These are phyloP conservation scores for Eulemur macaco DNA, from an alignment of 2,113 vertebrate genomes.

Conservation along the genomic window DNA sequence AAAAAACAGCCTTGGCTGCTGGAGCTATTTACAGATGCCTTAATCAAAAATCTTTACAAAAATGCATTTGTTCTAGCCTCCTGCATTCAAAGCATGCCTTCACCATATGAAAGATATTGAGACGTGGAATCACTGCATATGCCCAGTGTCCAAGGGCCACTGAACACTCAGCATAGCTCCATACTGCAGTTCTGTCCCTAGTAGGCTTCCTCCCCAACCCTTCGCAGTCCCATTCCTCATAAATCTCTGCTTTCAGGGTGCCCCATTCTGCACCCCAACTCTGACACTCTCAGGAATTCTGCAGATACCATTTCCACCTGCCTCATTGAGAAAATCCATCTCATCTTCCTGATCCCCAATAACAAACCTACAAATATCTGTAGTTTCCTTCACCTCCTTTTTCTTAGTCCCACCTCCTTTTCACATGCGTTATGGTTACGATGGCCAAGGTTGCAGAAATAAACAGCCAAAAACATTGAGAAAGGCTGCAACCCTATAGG, in stretches of 20 bases:
- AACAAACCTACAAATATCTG: not conserved
- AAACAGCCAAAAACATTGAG: not conserved
- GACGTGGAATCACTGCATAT: not conserved
- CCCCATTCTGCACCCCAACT: too few species aligned
- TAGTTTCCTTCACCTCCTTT: not conserved
- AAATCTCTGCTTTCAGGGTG: not conserved
- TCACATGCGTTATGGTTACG: fast-evolving
- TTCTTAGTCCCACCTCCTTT: not conserved
- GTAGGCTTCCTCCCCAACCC: not conserved
- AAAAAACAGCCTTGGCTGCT: not conserved
- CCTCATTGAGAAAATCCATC: not conserved
- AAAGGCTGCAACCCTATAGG: fast-evolving
- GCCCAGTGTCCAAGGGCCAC: not conserved
- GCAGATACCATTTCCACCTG: not conserved
- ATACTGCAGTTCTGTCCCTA: fast-evolving
- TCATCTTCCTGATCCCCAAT: not conserved
- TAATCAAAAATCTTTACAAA: not conserved
- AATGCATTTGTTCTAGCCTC: not conserved
- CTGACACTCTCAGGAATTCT: fast-evolving
- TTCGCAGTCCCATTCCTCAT: not conserved
- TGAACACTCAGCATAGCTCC: not conserved
- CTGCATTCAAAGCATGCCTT: not conserved
- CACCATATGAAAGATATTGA: not conserved
- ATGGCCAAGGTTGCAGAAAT: not conserved
- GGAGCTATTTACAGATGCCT: not conserved